Conservation (phyloP, 2,888 invertebrate species). For the Lithophane ornitopus region DNA sequence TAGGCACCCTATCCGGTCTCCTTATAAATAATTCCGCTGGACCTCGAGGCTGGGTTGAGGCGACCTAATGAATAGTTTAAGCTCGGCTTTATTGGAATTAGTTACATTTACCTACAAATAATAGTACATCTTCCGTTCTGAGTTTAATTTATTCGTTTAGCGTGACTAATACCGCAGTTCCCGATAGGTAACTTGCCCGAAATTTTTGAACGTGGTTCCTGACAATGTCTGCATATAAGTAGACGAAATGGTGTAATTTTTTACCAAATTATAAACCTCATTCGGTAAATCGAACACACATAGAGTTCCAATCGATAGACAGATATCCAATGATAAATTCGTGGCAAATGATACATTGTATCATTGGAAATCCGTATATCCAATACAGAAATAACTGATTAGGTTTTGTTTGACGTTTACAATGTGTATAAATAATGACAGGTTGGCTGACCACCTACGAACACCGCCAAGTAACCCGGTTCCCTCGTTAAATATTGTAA, state of each 20-base stretch:
- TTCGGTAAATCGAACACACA: neutral
- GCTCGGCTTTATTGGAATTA: slow-evolving; percentile 70
- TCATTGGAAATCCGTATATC: neutral
- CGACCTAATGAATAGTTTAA: slow-evolving; percentile 77
- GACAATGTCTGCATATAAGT: neutral
- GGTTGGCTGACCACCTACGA: slow-evolving; percentile 39
- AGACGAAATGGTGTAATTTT: neutral
- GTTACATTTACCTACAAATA: slow-evolving; percentile 56
- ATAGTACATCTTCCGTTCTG: slow-evolving; percentile 14
- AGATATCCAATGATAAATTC: neutral
- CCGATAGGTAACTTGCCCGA: neutral
- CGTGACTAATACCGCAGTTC: neutral
- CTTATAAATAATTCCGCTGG: slow-evolving; percentile 79
- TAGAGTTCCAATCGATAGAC: slow-evolving; percentile 13
- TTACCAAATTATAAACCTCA: neutral
- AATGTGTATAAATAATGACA: slow-evolving; percentile 39
- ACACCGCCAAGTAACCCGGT: slow-evolving; percentile 33
- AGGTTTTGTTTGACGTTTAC: slow-evolving; percentile 23
- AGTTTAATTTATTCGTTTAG: slow-evolving; percentile 17
- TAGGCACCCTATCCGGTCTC: slow-evolving; percentile 62
- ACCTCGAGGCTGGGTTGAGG: slow-evolving; percentile 61
- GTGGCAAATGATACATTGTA: too few relatives aligned
- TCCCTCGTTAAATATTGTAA: slow-evolving; percentile 47
- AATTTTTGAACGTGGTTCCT: neutral
- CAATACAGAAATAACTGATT: slow-evolving; percentile 24